phyloP scores from a whole-genome alignment of 2,888 invertebrate species.

The Autographa gamma region DNA sequence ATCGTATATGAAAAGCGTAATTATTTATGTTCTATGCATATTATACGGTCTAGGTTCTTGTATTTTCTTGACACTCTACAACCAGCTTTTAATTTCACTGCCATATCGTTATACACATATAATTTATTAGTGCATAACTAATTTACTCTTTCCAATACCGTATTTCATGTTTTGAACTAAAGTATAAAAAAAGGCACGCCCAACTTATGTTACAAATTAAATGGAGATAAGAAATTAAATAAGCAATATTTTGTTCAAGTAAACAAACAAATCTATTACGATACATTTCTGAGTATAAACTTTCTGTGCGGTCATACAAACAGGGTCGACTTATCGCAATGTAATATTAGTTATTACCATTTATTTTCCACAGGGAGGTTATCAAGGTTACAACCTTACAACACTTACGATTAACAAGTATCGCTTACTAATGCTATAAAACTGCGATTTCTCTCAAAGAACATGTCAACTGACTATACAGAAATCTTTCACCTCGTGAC shows the following conservation, averaged over 20 bases:
- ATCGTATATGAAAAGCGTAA: not conserved
- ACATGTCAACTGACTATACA: conserved; percentile 24
- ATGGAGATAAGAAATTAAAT: no score
- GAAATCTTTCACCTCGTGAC: conserved; percentile 11
- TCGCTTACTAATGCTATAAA: conserved; percentile 24
- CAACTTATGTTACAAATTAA: no score
- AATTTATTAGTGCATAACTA: no score
- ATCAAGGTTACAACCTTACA: conserved; percentile 5
- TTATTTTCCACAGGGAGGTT: conserved; percentile 3
- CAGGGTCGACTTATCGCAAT: conserved; percentile 1
- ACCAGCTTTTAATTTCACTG: no score
- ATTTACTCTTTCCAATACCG: no score
- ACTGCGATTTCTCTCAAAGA: conserved; percentile 27
- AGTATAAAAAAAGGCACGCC: no score
- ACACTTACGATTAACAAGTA: conserved; percentile 9
- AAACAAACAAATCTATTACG: not conserved
- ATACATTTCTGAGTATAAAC: not conserved
- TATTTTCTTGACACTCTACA: no score
- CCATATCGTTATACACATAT: no score
- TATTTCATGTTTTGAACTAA: no score
- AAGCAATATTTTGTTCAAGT: no score
- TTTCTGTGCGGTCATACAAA: not conserved
- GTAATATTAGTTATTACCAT: conserved; percentile 11
- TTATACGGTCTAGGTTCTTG: no score
- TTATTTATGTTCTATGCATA: not conserved